phyloP scores from a whole-genome alignment of 2,888 invertebrate species.

The Pomacea canaliculata region DNA sequence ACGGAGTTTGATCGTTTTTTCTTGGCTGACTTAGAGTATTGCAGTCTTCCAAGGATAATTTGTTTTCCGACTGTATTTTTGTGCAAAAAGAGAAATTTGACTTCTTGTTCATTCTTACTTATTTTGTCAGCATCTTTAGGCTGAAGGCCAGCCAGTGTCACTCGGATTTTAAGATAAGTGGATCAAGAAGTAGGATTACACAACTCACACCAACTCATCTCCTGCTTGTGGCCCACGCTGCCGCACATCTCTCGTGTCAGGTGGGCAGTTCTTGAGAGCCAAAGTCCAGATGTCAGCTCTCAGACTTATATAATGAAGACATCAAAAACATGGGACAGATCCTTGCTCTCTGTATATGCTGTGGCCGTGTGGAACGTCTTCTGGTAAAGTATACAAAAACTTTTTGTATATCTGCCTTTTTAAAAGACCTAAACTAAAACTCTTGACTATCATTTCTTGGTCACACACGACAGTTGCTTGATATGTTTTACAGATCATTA shows the following conservation, averaged over 20 bases:
- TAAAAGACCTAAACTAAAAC: too few relatives aligned
- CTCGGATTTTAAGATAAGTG: constrained; percentile 28
- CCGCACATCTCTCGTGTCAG: constrained; percentile 28
- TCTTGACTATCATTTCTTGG: too few relatives aligned
- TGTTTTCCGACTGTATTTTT: too few relatives aligned
- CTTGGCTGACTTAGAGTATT: too few relatives aligned
- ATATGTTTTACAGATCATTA: too few relatives aligned
- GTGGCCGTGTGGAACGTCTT: constrained; percentile 35
- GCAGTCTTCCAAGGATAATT: too few relatives aligned
- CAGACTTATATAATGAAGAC: constrained; percentile 10
- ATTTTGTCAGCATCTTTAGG: not conserved
- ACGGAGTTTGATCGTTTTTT: too few relatives aligned
- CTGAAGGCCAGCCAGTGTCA: constrained; percentile 13
- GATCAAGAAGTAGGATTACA: constrained; percentile 33
- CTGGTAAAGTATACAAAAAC: not conserved
- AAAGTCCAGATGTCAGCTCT: constrained; percentile 18
- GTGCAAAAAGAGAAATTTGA: too few relatives aligned
- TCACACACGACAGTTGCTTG: too few relatives aligned
- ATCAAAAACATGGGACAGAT: constrained; percentile 15
- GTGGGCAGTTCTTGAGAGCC: constrained; percentile 32
- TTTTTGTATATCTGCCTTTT: too few relatives aligned
- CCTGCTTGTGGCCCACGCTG: constrained; percentile 35
- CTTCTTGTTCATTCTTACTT: too few relatives aligned
- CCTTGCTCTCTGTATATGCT: constrained; percentile 35
- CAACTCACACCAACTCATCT: constrained; percentile 33